phyloP scores from a whole-genome alignment of 2,797 vertebrate species.

The Neoniphon sammara region DNA sequence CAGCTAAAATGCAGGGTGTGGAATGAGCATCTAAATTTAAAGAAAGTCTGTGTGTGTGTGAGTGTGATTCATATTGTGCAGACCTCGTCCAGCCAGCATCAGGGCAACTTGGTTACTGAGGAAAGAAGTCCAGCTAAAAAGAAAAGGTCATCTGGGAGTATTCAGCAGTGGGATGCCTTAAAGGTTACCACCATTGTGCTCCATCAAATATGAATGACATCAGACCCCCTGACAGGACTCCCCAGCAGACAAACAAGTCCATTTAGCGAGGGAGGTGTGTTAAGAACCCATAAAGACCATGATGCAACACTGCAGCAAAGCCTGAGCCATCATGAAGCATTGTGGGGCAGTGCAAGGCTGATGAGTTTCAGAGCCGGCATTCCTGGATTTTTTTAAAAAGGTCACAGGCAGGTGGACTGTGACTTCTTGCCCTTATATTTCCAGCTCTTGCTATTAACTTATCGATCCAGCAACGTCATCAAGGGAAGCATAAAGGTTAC shows the following conservation, averaged over 20 bases:
- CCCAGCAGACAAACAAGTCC: constrained; percentile 63
- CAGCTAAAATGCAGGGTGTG: too few species aligned
- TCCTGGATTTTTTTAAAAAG: constrained; percentile 70
- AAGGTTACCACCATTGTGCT: constrained; percentile 76
- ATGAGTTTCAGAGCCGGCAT: constrained; percentile 39
- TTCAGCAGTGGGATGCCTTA: constrained; percentile 68
- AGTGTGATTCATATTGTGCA: background rate
- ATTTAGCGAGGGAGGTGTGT: constrained; percentile 53
- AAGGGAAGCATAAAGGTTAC: constrained; percentile 75
- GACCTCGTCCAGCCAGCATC: constrained; percentile 31
- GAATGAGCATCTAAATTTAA: too few species aligned
- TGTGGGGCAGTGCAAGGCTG: constrained; percentile 4
- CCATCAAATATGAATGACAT: constrained; percentile 80
- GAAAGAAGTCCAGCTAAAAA: constrained; percentile 59
- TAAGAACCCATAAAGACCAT: constrained; percentile 23
- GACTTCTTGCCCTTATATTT: constrained; percentile 74
- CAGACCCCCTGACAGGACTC: constrained; percentile 62
- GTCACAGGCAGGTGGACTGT: constrained; percentile 74
- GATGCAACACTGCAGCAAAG: constrained; percentile 37
- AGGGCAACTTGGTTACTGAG: constrained; percentile 43
- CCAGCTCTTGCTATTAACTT: constrained; percentile 71
- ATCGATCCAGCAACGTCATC: constrained; percentile 74
- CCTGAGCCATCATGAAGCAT: constrained; percentile 2
- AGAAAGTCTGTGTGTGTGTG: background rate
- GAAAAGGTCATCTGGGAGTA: constrained; percentile 77